Percentiles rank a stretch among this genome's conserved stretches.
phyloP scores from a whole-genome alignment of 2,888 invertebrate species.

The Lasiommata megera region DNA sequence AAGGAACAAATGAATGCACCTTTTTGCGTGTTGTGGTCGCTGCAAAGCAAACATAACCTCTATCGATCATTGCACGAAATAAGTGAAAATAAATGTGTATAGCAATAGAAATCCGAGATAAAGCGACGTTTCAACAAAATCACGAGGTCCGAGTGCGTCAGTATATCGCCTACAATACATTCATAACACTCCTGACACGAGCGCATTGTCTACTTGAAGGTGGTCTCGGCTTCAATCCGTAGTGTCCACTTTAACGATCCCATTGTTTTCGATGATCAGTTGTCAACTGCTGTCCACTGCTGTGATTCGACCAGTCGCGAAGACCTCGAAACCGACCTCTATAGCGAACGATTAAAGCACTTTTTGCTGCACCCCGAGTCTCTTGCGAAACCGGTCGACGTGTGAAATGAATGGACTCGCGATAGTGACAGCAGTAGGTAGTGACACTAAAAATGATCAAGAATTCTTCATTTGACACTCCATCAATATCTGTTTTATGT shows the following conservation, averaged over 20 bases:
- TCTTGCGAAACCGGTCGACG: slow-evolving; percentile 32
- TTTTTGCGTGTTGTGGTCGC: too few relatives aligned
- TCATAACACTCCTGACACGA: slow-evolving; percentile 43
- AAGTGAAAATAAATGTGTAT: too few relatives aligned
- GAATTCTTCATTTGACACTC: slow-evolving; percentile 61
- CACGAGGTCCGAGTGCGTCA: slow-evolving; percentile 9
- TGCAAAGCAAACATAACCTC: too few relatives aligned
- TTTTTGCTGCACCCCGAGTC: slow-evolving; percentile 32
- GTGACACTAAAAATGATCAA: slow-evolving; percentile 66
- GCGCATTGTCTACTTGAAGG: slow-evolving; percentile 53
- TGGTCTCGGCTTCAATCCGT: slow-evolving; percentile 69
- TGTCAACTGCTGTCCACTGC: slow-evolving; percentile 61
- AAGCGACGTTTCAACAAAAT: background rate
- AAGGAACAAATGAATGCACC: too few relatives aligned
- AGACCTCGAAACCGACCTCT: slow-evolving; percentile 29
- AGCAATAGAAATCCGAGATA: background rate
- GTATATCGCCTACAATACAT: slow-evolving; percentile 31
- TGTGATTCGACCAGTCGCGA: slow-evolving; percentile 30
- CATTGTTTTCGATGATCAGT: slow-evolving; percentile 72
- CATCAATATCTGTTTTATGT: slow-evolving; percentile 61
- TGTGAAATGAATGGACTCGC: slow-evolving; percentile 60
- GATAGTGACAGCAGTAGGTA: slow-evolving; percentile 63
- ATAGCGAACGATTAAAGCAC: slow-evolving; percentile 38
- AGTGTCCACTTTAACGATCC: slow-evolving; percentile 73
- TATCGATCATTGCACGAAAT: too few relatives aligned